Conservation (phyloP, 1,140 invertebrate species). For the Megalonaias nervosa region DNA sequence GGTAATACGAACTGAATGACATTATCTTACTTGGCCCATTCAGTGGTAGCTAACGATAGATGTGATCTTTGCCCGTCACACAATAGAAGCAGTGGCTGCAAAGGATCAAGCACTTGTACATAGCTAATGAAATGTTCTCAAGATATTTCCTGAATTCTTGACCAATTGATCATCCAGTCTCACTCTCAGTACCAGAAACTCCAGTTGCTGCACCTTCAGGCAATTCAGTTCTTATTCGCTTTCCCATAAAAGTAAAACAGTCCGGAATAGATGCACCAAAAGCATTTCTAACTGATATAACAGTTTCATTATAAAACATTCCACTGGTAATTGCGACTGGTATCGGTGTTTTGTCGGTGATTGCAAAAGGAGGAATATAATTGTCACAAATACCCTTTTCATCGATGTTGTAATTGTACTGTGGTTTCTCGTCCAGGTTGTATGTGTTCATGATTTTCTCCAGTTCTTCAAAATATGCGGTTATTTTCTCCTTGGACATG, state of each 20-base stretch:
- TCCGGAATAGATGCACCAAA: too few relatives aligned
- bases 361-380: constrained; percentile 48
- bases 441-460: constrained; percentile 10
- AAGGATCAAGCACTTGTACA: too few relatives aligned
- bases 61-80: constrained; percentile 69
- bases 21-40: constrained; percentile 41
- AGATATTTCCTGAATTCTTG: too few relatives aligned
- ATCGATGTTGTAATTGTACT: constrained; percentile 69
- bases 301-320: constrained; percentile 68
- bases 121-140: too few relatives aligned
- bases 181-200: too few relatives aligned
- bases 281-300: constrained; percentile 37
- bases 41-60: constrained; percentile 19
- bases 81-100: constrained; percentile 52
- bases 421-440: constrained; percentile 46
- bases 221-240: too few relatives aligned
- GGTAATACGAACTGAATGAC: constrained; percentile 49
- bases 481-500: not conserved
- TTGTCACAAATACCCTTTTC: constrained; percentile 69
- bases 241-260: too few relatives aligned
- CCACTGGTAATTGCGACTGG: constrained; percentile 62
- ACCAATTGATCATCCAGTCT: too few relatives aligned
- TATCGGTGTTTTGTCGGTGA: not conserved
- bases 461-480: constrained; percentile 10
- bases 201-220: too few relatives aligned